phyloP scores from a whole-genome alignment of 2,888 invertebrate genomes.

The Platycheirus rosarum region DNA sequence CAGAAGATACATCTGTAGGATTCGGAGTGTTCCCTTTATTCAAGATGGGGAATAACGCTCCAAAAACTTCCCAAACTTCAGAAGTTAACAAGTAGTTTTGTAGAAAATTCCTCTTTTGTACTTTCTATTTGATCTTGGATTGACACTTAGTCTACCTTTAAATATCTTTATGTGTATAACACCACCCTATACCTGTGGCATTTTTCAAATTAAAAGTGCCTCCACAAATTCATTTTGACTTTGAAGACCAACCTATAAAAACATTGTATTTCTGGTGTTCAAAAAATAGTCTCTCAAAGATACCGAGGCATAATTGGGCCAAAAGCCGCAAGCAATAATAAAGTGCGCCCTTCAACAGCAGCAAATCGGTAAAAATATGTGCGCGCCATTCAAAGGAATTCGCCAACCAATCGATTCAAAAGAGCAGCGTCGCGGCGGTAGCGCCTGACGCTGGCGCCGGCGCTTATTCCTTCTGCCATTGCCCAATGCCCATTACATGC shows the following conservation, averaged over 20 bases:
- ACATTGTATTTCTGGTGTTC: slow-evolving; percentile 40
- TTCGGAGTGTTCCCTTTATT: too few species aligned
- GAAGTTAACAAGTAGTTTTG: too few species aligned
- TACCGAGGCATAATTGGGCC: slow-evolving; percentile 57
- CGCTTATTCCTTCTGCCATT: slow-evolving; percentile 44
- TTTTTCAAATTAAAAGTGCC: too few species aligned
- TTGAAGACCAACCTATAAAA: not conserved
- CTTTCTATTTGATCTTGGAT: too few species aligned
- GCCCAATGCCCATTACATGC: not conserved
- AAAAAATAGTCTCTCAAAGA: slow-evolving; percentile 5
- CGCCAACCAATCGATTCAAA: slow-evolving; percentile 73
- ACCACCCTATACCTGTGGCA: too few species aligned
- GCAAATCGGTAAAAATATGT: slow-evolving; percentile 50
- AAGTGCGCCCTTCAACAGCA: slow-evolving; percentile 38
- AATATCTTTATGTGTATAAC: too few species aligned
- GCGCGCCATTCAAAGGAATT: slow-evolving; percentile 54
- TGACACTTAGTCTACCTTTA: too few species aligned
- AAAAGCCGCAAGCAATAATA: slow-evolving; percentile 59
- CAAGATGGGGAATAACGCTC: too few species aligned
- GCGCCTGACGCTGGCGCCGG: slow-evolving; percentile 76
- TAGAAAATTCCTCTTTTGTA: too few species aligned
- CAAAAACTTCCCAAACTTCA: too few species aligned
- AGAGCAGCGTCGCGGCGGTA: slow-evolving; percentile 23
- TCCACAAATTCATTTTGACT: not conserved
- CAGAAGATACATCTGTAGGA: too few species aligned